Conservation (phyloP, 2,113 vertebrate species). For the Chamaea fasciata region DNA sequence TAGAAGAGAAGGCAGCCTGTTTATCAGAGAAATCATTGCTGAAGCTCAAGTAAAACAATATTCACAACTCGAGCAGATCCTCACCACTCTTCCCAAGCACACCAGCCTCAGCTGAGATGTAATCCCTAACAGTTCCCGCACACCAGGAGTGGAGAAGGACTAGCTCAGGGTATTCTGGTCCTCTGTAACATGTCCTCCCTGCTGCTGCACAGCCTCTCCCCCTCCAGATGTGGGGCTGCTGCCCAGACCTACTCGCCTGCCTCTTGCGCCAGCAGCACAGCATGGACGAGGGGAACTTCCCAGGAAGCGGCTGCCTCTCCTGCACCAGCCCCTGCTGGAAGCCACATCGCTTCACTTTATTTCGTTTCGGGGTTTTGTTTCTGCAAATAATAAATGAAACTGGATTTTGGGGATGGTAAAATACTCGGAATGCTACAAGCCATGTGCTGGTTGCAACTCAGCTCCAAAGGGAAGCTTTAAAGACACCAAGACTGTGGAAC, state of each 20-base stretch:
- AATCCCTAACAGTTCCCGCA: not conserved
- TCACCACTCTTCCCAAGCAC: not conserved
- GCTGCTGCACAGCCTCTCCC: not conserved
- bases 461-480: not conserved
- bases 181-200: not conserved
- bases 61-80: not conserved
- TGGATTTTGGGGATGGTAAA: not conserved
- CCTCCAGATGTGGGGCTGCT: conserved; percentile 3
- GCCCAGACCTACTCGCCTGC: not conserved
- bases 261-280: not conserved
- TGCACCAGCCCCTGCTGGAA: not conserved
- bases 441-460: not conserved
- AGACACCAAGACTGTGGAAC: not conserved
- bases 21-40: not conserved
- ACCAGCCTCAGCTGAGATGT: not conserved
- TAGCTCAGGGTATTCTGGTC: not conserved
- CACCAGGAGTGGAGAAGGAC: not conserved
- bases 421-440: not conserved
- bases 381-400: not conserved
- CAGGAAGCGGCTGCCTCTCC: not conserved
- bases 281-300: not conserved
- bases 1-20: not conserved
- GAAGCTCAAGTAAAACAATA: not conserved
- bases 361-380: not conserved
- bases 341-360: not conserved